Conservation (phyloP, 35 echinoderm and acorn worm species). For the Eucidaris tribuloides region DNA sequence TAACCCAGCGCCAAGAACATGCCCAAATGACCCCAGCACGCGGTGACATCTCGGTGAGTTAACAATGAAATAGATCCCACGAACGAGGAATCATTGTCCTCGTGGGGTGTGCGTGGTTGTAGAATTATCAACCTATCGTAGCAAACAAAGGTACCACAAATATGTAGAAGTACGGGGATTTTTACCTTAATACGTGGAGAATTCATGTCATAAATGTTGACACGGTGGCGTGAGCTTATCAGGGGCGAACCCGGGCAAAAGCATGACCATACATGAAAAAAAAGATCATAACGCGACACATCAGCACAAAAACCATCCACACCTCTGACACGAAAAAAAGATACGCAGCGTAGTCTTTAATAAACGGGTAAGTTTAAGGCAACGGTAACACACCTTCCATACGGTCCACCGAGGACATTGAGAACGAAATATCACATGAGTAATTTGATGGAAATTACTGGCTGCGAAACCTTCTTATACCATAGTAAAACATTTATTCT, state of each 20-base stretch:
- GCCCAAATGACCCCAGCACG: slow-evolving; percentile 5
- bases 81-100: slow-evolving; percentile 19
- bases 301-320: slow-evolving; percentile 12
- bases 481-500: no score
- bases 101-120: slow-evolving; percentile 28
- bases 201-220: slow-evolving; percentile 36
- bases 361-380: slow-evolving; percentile 14
- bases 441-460: not conserved
- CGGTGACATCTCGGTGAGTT: slow-evolving; percentile 62
- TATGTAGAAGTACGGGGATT: slow-evolving; percentile 43
- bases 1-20: not conserved
- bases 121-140: slow-evolving; percentile 55
- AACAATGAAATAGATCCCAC: slow-evolving; percentile 50
- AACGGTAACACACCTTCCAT: slow-evolving; percentile 27
- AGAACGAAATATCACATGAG: no score
- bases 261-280: not conserved
- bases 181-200: slow-evolving; percentile 35
- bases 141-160: slow-evolving; percentile 31
- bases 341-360: slow-evolving; percentile 44
- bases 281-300: slow-evolving; percentile 26
- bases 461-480: not conserved
- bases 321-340: slow-evolving; percentile 30
- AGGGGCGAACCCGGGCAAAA: not conserved
- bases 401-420: slow-evolving; percentile 16
- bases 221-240: slow-evolving; percentile 27